Evolutionary conservation across 2,113 vertebrate species (phyloP), one percentile per base, ranked within the genome.

Genomic region (Galbula dea): DNA sequence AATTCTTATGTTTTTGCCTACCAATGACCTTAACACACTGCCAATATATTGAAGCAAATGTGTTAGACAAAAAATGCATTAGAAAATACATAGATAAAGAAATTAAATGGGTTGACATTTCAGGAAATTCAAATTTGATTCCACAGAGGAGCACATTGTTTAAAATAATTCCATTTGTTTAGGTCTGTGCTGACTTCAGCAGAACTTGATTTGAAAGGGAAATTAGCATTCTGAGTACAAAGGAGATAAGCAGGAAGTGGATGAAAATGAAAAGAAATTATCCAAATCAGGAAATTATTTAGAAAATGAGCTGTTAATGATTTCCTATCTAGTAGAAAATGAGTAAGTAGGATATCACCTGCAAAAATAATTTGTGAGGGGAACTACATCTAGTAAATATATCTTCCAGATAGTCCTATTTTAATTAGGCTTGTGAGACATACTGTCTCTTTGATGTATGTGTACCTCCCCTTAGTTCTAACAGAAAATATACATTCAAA

Each of bases 231-330:
- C 66, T 80, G 75, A 89, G 32, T 77, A 73, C 23, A 83, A 88
- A 73, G 12, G 54, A 84, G 57, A 82, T 82, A 90, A 93, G 57
- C 73, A 86, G 89, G 59, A 92, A 55, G 59, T 81, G 23, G 68
- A 81, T 69, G 68, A 91, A 91, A 95, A 95, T 29, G 18, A 67
- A 95, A n/a, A 82, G 7, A 76, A 94, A 91, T 85, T 85, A 94
- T 85, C 83, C 55, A 88, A 62, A 91, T 80, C 63, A 85, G 63
- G 83, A 95, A 94, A 91, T 34, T 0, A 83, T 86, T 95, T 89
- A 86, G 67, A 94, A 96, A 94, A 93, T 71, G 34, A 89, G 46
- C 24, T 4, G 7, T 83, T 89, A 94, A 88, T 85, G 30, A 85
- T 88, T 94, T 89, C 51, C 63, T 63, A 24, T 89, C 26, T 80